A percentile compares a stretch with the other conserved stretches of the same genome.
phyloP scores from a whole-genome alignment of 2,888 invertebrate genomes.

The Dolomedes plantarius region DNA sequence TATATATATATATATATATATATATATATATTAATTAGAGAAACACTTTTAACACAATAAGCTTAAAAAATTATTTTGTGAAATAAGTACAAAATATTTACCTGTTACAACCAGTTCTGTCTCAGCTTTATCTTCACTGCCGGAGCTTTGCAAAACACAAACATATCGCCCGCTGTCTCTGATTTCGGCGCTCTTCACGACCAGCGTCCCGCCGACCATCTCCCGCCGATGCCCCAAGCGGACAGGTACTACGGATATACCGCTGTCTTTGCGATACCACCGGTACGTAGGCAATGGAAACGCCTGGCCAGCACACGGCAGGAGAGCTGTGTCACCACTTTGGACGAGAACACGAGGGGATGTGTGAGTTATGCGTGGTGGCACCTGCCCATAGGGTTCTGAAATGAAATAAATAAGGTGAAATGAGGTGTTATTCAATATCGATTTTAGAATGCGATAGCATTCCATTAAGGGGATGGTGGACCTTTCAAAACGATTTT shows the following conservation, averaged over 20 bases:
- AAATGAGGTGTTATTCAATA: no score
- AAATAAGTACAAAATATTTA: no score
- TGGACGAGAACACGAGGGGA: slow-evolving; percentile 47
- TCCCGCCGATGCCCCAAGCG: slow-evolving; percentile 56
- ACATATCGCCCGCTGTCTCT: slow-evolving; percentile 72
- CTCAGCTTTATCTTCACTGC: slow-evolving; percentile 68
- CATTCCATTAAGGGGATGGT: no score
- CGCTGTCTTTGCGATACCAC: slow-evolving; percentile 75
- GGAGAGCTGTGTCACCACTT: slow-evolving; percentile 75
- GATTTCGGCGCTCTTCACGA: slow-evolving; percentile 65
- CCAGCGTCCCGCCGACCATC: slow-evolving; percentile 69
- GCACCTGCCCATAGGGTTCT: slow-evolving; percentile 72
- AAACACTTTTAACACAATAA: no score
- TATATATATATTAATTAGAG: no score
- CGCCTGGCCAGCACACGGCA: slow-evolving; percentile 77
- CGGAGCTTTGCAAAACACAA: slow-evolving; percentile 70
- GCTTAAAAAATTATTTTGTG: no score
- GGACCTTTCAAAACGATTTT: no score
- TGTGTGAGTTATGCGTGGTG: slow-evolving; percentile 69
- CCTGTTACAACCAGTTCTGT: slow-evolving; percentile 72
- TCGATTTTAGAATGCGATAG: no score
- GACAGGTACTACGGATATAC: slow-evolving; percentile 26
- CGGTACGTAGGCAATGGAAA: slow-evolving; percentile 77
- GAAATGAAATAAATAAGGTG: not conserved
- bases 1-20: no score